Conservation (phyloP, 2,113 vertebrate genomes). For the Pavo muticus region DNA sequence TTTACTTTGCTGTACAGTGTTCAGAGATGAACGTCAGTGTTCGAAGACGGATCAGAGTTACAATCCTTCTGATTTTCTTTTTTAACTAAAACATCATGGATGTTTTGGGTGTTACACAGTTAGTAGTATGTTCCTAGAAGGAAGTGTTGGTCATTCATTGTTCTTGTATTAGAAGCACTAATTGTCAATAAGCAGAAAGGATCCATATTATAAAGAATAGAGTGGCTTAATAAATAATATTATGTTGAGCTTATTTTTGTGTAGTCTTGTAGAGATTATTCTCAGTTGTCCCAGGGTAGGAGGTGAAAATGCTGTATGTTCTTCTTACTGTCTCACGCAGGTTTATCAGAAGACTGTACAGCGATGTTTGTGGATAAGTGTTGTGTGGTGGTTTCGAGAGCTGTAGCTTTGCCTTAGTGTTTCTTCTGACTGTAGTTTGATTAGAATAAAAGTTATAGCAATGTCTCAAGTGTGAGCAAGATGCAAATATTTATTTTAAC, state of each 20-base stretch:
- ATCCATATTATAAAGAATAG: not conserved
- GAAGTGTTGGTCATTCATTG: not conserved
- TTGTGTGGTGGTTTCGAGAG: not conserved
- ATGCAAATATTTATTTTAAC: not conserved
- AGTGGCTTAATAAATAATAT: not conserved
- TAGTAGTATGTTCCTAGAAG: not conserved
- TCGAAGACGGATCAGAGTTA: not conserved
- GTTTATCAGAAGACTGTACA: not conserved
- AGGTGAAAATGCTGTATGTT: not conserved
- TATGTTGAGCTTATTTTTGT: not conserved
- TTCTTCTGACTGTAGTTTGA: not conserved
- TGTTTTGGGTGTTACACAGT: not conserved
- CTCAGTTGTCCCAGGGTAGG: not conserved
- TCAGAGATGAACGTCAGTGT: not conserved
- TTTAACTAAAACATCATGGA: not conserved
- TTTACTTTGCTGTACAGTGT: not conserved
- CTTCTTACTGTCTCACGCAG: not conserved
- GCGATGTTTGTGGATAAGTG: not conserved
- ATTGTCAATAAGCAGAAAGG: not conserved
- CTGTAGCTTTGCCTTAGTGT: not conserved
- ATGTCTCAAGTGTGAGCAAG: not conserved
- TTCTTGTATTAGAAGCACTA: not conserved
- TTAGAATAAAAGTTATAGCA: not conserved
- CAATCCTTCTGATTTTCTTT: fast-evolving
- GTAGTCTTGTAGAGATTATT: not conserved